Base-by-base conservation (phyloP, 2,797 vertebrate genomes). In the Siniperca scherzeri region DNA sequence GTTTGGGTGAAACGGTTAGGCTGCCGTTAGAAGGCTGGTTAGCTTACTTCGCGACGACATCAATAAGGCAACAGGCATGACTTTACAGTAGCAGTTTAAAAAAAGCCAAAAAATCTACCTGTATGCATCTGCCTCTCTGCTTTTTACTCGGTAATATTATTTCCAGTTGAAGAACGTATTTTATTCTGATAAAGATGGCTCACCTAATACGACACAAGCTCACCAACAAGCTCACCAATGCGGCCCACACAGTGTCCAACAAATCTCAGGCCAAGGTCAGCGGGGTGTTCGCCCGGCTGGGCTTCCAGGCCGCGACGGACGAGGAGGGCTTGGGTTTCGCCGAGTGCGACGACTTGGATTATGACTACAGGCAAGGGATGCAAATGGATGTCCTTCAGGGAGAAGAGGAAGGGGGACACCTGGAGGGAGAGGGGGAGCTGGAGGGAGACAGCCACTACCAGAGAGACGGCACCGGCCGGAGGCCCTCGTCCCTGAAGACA, bases 241-340 rank as follows among this genome's bases (percentile, higher is more conserved):
- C 97, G 89, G 97, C 97, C 93, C 97, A 97, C 92, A 95, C 97
- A 48, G 97, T 98, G 71, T 97, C 97, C 87, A 94, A 98, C 96
- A 97, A 97, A 89, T 99, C 98, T 27, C 97, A 98, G 94, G 97
- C 97, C 90, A 98, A 98, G 95, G 96, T 99, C 95, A 99, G 98
- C 90, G 97, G 97, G 56, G 95, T 98, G 94, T 98, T 99, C 82
- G 98, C 98, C 87, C 96, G 98, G 69, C 94, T 99, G 95, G 98
- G 98, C 61, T 99, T 99, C 92, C 98, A 99, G 94, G 97, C 98
- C 85, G 98, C 98, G 73, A 99, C 97, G 1, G 96, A 98, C 72
- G 98, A 99, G 55, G 98, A 99, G 85, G 98, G 97, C 21, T 84
- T 98, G 92, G 97, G 97, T 0, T 99, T 99, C 81, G 98, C 95